Evolutionary conservation across 2,113 vertebrate species (phyloP), one percentile per base, ranked within the genome.

Genomic region (Lutjanus erythropterus): DNA sequence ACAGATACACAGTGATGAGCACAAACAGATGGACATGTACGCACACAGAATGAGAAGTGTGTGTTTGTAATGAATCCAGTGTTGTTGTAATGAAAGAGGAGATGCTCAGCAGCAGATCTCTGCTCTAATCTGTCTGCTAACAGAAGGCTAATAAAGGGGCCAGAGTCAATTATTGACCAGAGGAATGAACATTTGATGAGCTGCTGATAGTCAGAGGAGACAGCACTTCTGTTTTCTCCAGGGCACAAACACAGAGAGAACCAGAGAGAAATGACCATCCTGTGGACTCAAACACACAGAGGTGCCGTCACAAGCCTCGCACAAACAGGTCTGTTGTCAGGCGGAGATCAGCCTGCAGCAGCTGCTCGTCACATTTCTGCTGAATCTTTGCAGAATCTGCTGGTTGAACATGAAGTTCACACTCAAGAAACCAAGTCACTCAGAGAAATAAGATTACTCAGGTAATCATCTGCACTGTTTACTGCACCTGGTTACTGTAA

Each of bases 161-260:
- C 44, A 5, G 42, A 74, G 69, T 83, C 71, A 50, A 75, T 83
- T 80, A 83, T 44, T 83, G 71, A 86, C 84, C 71, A 56, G 49
- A 72, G 71, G 68, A 76, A 86, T 71, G 44, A 79, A 71, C 79
- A 75, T 79, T 67, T 75, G 71, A 86, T 83, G 80, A 80, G 67
- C 14, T 39, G 12, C 9, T 35, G 66, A 55, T 44, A 21, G 56
- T 44, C 52, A 18, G 37, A 21, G 21, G 39, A 39, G 47, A 33
- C 25, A 19, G 35, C 49, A 19, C 27, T 42, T 35, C 69, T 60
- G 5, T 49, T 42, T 56, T 62, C 67, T 71, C 46, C 33, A 16
- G 27, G 23, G 58, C 21, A 14, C 19, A 16, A 21, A 42, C 15
- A 68, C 27, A 53, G 35, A 55, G n/a, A 42, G 37, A 2, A 1